Conservation (phyloP, 2,888 invertebrate genomes). For the Blera fallax region DNA sequence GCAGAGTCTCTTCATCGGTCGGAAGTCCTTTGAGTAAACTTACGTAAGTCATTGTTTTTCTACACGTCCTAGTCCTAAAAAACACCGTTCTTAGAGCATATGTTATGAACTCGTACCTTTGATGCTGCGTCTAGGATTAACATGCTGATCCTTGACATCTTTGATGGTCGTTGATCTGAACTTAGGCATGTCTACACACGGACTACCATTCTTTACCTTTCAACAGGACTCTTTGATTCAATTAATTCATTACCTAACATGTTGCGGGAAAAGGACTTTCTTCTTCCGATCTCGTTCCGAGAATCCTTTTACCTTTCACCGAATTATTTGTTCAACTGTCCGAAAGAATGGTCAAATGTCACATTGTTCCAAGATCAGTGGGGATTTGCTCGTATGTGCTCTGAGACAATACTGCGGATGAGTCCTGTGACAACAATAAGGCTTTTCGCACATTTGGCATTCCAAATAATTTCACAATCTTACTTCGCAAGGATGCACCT, state of each 20-base stretch:
- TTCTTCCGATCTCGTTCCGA: constrained; percentile 6
- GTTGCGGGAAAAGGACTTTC: constrained; percentile 19
- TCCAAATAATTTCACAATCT: constrained; percentile 68
- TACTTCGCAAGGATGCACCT: not conserved
- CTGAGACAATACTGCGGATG: constrained; percentile 53
- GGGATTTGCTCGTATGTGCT: constrained; percentile 50
- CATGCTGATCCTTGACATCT: no score
- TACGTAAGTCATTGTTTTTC: no score
- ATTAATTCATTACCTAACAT: not conserved
- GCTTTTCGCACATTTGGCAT: constrained; percentile 71
- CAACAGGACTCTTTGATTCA: not conserved
- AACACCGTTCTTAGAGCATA: no score
- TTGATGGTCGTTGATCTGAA: not conserved
- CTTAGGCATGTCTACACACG: not conserved
- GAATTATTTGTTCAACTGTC: constrained; percentile 60
- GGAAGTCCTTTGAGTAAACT: no score
- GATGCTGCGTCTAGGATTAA: no score
- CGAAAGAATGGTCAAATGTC: constrained; percentile 31
- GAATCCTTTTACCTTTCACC: constrained; percentile 27
- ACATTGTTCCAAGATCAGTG: constrained; percentile 33
- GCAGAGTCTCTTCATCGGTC: no score
- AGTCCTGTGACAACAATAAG: constrained; percentile 66
- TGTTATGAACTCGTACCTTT: no score
- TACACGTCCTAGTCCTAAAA: no score
- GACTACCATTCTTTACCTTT: not conserved